phyloP scores from a whole-genome alignment of 2,888 invertebrate species.

The Apotomis betuletana region DNA sequence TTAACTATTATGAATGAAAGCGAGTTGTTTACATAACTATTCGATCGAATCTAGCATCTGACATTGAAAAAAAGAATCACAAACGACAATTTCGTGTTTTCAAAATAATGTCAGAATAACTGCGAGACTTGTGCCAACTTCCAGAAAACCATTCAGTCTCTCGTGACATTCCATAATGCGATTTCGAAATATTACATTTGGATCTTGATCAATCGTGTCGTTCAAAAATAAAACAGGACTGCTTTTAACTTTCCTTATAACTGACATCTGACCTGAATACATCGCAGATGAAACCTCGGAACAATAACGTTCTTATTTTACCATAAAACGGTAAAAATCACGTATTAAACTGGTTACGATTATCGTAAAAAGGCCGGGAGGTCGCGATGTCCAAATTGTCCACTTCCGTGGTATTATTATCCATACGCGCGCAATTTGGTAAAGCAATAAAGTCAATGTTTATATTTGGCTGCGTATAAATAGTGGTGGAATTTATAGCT shows the following conservation, averaged over 20 bases:
- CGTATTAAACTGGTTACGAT: slow-evolving; percentile 37
- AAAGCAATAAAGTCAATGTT: slow-evolving; percentile 66
- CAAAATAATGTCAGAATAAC: slow-evolving; percentile 7
- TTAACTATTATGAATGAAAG: not conserved
- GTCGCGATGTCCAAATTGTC: slow-evolving; percentile 53
- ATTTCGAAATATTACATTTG: slow-evolving; percentile 33
- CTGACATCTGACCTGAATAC: slow-evolving; percentile 39
- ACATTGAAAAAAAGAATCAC: not conserved
- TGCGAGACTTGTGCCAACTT: slow-evolving; percentile 23
- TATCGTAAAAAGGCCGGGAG: slow-evolving; percentile 42
- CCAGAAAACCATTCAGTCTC: slow-evolving; percentile 10
- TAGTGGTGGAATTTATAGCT: slow-evolving; percentile 70
- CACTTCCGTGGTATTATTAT: slow-evolving; percentile 56
- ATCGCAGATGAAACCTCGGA: slow-evolving; percentile 17
- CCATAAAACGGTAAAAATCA: slow-evolving; percentile 38
- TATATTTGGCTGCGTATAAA: slow-evolving; percentile 74
- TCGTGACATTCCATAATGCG: slow-evolving; percentile 34
- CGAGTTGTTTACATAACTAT: not conserved
- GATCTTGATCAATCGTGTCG: slow-evolving; percentile 29
- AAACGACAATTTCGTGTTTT: not conserved
- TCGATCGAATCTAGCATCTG: not conserved
- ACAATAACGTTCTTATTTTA: slow-evolving; percentile 28
- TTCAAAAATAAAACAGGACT: slow-evolving; percentile 32
- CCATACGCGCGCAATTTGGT: slow-evolving; percentile 56
- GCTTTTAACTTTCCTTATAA: slow-evolving; percentile 29